A percentile compares a stretch with the other conserved stretches of the same genome.
Evolutionary conservation across 1,140 invertebrate genomes (phyloP).

Genomic region (Andricus grossulariae): DNA sequence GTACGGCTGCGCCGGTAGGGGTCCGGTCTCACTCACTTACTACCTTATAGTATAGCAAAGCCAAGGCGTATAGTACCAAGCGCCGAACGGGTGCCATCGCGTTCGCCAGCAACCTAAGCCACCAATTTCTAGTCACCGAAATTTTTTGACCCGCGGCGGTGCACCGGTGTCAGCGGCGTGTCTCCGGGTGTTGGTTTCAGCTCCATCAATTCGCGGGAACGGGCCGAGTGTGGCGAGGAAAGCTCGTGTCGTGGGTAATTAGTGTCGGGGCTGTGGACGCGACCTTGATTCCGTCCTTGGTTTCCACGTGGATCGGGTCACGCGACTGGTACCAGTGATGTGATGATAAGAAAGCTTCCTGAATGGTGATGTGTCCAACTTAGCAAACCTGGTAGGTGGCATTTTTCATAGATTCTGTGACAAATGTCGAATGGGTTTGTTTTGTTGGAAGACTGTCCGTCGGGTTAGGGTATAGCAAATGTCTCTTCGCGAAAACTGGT

Average conservation of each 20-base stretch:
- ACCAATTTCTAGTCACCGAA: conserved; percentile 47
- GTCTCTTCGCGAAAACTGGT: no score
- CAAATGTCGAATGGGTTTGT: no score
- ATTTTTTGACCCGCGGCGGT: conserved; percentile 38
- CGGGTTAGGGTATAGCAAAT: no score
- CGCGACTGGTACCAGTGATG: conserved; percentile 20
- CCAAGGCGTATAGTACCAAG: conserved; percentile 72
- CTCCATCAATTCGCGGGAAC: background rate
- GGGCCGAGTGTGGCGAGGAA: conserved; percentile 13
- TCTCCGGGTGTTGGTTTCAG: background rate
- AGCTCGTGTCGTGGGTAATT: conserved; percentile 21
- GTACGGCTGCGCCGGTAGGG: conserved; percentile 83
- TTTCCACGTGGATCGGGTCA: conserved; percentile 27
- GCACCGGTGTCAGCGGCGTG: conserved; percentile 13
- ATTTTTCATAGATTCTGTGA: background rate
- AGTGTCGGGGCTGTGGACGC: background rate
- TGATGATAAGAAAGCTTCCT: conserved; percentile 5
- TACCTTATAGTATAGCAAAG: conserved; percentile 75
- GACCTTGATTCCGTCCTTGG: conserved; percentile 29
- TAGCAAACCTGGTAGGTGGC: background rate
- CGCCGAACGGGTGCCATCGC: conserved; percentile 63
- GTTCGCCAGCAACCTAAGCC: conserved; percentile 57
- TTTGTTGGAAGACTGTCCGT: no score
- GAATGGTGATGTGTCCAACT: background rate
- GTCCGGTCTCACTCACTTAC: conserved; percentile 69